A percentile compares a stretch with the other conserved stretches of the same genome.
These are phyloP conservation scores for Alitta virens DNA, from an alignment of 2,888 invertebrate genomes.

Conservation along the genomic window DNA sequence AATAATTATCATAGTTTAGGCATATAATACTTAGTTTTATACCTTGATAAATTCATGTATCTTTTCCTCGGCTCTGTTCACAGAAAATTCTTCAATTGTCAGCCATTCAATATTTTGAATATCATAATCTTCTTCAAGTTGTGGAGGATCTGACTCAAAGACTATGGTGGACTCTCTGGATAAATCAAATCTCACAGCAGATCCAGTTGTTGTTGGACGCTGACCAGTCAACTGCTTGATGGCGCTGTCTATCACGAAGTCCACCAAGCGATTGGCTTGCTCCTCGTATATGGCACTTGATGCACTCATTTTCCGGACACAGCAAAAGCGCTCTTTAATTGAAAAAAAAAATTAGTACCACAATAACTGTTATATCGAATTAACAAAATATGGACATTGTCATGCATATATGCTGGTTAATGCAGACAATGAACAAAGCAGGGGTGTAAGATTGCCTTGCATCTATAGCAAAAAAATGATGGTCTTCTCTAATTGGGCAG, in stretches of 20 bases:
- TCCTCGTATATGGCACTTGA: conserved; percentile 31
- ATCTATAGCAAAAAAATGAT: too few relatives aligned
- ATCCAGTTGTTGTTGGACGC: conserved; percentile 35
- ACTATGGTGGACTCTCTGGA: conserved; percentile 27
- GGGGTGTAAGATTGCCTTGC: too few relatives aligned
- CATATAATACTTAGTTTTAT: too few relatives aligned
- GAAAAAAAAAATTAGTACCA: too few relatives aligned
- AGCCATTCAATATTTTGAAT: conserved; percentile 53
- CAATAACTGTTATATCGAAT: too few relatives aligned
- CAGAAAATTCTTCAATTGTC: conserved; percentile 47
- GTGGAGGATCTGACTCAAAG: conserved; percentile 9
- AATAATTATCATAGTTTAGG: too few relatives aligned
- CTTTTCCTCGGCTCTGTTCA: conserved; percentile 46
- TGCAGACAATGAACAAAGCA: too few relatives aligned
- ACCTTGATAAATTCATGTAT: conserved; percentile 55
- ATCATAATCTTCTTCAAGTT: conserved; percentile 38
- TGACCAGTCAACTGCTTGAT: conserved; percentile 45
- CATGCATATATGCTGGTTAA: too few relatives aligned
- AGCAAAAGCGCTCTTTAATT: background rate
- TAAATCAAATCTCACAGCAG: conserved; percentile 29
- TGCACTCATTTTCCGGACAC: background rate
- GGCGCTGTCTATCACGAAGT: conserved; percentile 46
- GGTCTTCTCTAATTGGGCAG: too few relatives aligned
- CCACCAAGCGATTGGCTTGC: conserved; percentile 44
- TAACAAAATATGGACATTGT: too few relatives aligned